A percentile compares a stretch with the other conserved stretches of the same genome.
These are phyloP conservation scores for Cololabis saira DNA, from an alignment of 2,113 vertebrate species.

Conservation along the genomic window DNA sequence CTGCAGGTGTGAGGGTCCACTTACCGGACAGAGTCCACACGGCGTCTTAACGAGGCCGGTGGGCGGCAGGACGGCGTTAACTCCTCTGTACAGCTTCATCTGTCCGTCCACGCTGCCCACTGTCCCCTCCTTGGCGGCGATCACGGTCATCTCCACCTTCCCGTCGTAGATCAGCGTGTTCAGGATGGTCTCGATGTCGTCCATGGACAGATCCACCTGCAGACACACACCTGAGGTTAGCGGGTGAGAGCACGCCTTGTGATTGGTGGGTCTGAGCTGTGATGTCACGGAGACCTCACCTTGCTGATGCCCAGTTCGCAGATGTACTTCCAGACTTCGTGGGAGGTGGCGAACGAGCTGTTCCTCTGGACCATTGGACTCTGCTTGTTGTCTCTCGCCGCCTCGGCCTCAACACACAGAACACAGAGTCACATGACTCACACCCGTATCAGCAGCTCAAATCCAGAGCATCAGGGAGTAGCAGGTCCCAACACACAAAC, in stretches of 20 bases:
- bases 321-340: conserved; percentile 99
- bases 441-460: no score
- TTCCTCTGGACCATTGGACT: conserved; percentile 98
- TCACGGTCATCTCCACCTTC: conserved; percentile 97
- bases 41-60: conserved; percentile 92
- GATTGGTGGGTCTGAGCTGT: not conserved
- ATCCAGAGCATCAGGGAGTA: no score
- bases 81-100: conserved; percentile 93
- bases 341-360: conserved; percentile 95
- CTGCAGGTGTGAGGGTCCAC: rapidly evolving
- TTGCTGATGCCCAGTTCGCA: conserved; percentile 96
- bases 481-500: no score
- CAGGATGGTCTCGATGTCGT: conserved; percentile 98
- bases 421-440: conserved; percentile 15
- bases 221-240: not conserved
- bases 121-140: conserved; percentile 95
- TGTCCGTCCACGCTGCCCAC: conserved; percentile 95
- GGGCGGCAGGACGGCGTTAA: conserved; percentile 89
- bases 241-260: not conserved
- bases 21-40: conserved; percentile 95
- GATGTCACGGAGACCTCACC: conserved; percentile 53
- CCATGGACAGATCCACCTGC: conserved; percentile 98
- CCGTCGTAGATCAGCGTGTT: conserved; percentile 98
- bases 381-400: conserved; percentile 92
- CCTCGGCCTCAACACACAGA: conserved; percentile 74